These are phyloP conservation scores for Tachypleus tridentatus DNA, from an alignment of 1,140 invertebrate species.

Conservation along the genomic window DNA sequence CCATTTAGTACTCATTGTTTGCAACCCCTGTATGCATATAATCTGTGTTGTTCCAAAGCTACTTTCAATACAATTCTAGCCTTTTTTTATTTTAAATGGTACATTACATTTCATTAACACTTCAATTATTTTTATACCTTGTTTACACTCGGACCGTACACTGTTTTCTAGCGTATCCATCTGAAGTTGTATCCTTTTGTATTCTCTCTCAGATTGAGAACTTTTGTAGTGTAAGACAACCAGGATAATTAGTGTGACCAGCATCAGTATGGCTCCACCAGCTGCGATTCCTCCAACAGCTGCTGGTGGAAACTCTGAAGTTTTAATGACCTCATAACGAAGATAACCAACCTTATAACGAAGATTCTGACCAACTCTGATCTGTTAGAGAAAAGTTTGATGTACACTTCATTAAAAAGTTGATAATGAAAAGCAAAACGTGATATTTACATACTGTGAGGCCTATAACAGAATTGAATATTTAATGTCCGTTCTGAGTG, in stretches of 20 bases:
- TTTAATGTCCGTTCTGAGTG: too few relatives aligned
- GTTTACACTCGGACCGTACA: constrained; percentile 36
- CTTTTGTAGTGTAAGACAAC: constrained; percentile 81
- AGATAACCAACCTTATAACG: constrained; percentile 72
- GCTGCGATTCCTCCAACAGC: constrained; percentile 71
- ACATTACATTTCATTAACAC: too few relatives aligned
- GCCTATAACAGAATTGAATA: too few relatives aligned
- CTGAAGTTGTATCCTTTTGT: constrained; percentile 95
- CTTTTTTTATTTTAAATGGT: too few relatives aligned
- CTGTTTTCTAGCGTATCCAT: constrained; percentile 98
- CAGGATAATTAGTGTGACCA: constrained; percentile 72
- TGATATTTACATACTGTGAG: too few relatives aligned
- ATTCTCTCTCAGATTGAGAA: constrained; percentile 87
- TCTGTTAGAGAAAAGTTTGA: constrained; percentile 2
- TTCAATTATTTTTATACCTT: constrained; percentile 4
- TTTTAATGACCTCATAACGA: constrained; percentile 72
- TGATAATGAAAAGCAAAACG: too few relatives aligned
- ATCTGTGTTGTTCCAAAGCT: too few relatives aligned
- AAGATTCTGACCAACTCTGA: constrained; percentile 63
- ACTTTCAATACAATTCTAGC: not conserved
- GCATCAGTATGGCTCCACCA: constrained; percentile 64
- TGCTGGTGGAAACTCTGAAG: constrained; percentile 62
- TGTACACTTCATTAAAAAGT: too few relatives aligned
- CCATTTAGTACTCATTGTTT: too few relatives aligned
- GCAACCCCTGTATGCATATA: too few relatives aligned